These are phyloP conservation scores for Cryptotis parvus DNA, from an alignment of 2,113 vertebrate species.

Conservation along the genomic window DNA sequence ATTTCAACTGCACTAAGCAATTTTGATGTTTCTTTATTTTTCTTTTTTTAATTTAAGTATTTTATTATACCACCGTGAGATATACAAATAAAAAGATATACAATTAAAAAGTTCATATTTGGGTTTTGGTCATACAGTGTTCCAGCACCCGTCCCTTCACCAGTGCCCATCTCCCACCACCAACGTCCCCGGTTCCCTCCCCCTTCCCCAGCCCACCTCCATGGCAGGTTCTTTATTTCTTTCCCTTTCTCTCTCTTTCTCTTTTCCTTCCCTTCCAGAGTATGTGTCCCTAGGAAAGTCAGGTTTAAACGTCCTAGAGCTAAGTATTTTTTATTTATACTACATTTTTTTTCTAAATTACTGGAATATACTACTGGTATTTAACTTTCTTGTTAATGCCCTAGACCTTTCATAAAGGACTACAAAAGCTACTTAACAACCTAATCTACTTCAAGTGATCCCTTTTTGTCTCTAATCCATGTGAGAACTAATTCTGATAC, in stretches of 20 bases:
- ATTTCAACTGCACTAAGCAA: background rate
- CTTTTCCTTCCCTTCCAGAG: too few species aligned
- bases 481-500: background rate
- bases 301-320: background rate
- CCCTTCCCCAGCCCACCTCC: too few species aligned
- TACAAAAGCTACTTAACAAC: background rate
- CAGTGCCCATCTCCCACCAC: too few species aligned
- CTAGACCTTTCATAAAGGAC: background rate
- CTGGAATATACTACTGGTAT: background rate
- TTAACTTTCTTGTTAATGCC: constrained; percentile 3
- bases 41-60: too few species aligned
- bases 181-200: too few species aligned
- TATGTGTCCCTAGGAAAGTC: background rate
- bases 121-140: too few species aligned
- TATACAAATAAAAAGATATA: too few species aligned
- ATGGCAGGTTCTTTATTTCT: too few species aligned
- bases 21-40: background rate
- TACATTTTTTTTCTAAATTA: background rate
- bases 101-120: too few species aligned
- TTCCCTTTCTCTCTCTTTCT: too few species aligned
- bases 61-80: too few species aligned
- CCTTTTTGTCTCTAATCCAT: background rate
- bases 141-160: too few species aligned
- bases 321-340: background rate
- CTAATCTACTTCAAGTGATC: background rate